These are phyloP conservation scores for Ceraclea dissimilis DNA, from an alignment of 2,888 invertebrate genomes.

Conservation along the genomic window DNA sequence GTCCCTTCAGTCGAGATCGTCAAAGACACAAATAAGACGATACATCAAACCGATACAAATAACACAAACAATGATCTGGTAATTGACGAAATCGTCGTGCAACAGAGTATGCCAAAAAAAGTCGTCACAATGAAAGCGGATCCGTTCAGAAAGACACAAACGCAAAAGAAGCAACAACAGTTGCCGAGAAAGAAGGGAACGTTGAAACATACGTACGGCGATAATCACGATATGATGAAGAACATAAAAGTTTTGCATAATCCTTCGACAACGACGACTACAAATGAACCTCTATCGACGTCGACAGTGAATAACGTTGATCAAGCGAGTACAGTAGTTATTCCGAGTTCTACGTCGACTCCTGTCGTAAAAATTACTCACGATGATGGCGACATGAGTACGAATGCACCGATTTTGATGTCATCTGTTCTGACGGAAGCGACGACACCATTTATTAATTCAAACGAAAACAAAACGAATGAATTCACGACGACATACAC, in stretches of 20 bases:
- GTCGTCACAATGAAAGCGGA: slow-evolving; percentile 28
- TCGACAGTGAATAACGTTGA: neutral
- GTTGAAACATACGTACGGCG: slow-evolving; percentile 46
- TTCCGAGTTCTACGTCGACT: neutral
- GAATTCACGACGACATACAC: neutral
- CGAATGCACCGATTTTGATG: neutral
- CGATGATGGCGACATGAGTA: neutral
- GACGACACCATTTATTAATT: neutral
- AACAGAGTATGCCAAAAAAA: slow-evolving; percentile 33
- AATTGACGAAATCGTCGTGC: slow-evolving; percentile 36
- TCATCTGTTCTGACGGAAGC: neutral
- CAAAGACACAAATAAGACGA: slow-evolving; percentile 6
- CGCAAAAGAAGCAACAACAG: slow-evolving; percentile 34
- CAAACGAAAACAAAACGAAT: neutral
- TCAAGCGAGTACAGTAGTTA: neutral
- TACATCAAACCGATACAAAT: slow-evolving; percentile 5
- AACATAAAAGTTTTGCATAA: slow-evolving; percentile 14
- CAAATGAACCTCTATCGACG: neutral
- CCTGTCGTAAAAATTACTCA: neutral
- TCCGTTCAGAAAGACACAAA: slow-evolving; percentile 15
- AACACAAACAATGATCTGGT: slow-evolving; percentile 27
- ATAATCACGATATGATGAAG: slow-evolving; percentile 27
- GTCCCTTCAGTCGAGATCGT: slow-evolving; percentile 17
- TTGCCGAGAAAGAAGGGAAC: slow-evolving; percentile 43
- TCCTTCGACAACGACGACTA: slow-evolving; percentile 22